A percentile compares a stretch with the other conserved stretches of the same genome.
phyloP scores from a whole-genome alignment of 2,113 vertebrate genomes.

The Ctenomys sociabilis region DNA sequence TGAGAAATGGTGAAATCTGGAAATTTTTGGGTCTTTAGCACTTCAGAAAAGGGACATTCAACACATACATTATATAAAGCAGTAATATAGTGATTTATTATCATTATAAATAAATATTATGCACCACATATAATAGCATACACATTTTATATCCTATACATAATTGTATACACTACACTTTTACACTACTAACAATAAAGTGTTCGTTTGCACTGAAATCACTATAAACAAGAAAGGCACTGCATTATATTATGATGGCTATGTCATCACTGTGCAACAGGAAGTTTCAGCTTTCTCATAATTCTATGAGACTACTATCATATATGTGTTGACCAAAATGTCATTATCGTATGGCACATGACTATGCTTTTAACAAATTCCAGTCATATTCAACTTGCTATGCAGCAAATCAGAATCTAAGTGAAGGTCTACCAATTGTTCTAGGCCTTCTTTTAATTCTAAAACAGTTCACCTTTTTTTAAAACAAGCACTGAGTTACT shows the following conservation, averaged over 20 bases:
- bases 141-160: too few species aligned
- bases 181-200: too few species aligned
- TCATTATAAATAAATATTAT: not conserved
- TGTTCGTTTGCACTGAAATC: not conserved
- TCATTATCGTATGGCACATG: not conserved
- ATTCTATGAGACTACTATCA: not conserved
- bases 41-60: not conserved
- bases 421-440: not conserved
- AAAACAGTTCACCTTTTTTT: not conserved
- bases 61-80: not conserved
- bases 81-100: not conserved
- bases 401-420: conserved; percentile 22
- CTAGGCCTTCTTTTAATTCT: not conserved
- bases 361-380: not conserved
- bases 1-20: not conserved
- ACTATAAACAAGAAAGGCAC: not conserved
- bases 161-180: not conserved
- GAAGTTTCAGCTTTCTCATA: not conserved
- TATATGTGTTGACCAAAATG: not conserved
- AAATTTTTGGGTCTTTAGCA: not conserved
- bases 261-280: not conserved
- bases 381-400: not conserved
- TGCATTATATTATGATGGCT: too few species aligned
- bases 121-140: not conserved
- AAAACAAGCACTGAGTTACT: not conserved